Evolutionary conservation across 1,140 invertebrate genomes (phyloP), one percentile per base, ranked within the genome.

Genomic region (Bombus superbus): DNA sequence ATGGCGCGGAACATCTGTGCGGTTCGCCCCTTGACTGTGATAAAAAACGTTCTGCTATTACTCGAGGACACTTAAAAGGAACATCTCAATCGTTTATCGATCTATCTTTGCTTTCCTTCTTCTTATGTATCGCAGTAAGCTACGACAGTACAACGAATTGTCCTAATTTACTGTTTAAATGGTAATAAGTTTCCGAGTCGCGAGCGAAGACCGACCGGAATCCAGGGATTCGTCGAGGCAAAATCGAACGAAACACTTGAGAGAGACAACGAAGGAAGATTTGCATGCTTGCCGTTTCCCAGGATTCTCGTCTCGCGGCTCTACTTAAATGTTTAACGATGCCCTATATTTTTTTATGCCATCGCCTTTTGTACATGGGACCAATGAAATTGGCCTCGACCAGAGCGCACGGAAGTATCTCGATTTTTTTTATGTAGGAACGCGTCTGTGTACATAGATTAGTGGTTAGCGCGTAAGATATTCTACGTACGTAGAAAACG

Each of bases 11-110:
- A 69, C 59, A 86, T 93, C 89, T 44, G 81, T 91, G 89, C 88
- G 92, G 88, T 87, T 88, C 83, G 88, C 93, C 92, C 92, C 92
- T 91, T 94, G 89, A 94, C 94, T 95, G 94, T 95, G 94, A 95
- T 95, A 95, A 91, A 88, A 94, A 92, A 91, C 85, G 90, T 91
- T 91, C 84, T 91, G 81, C 86, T 93, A 88, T 81, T 79, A 80
- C 83, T 86, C 72, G 90, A 90, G 84, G 90, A 92, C 86, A 92
- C 84, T 93, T 91, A 40, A 77, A 59, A 13, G 40, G 91, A 88
- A 84, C 83, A 82, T 83, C 81, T 72, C 77, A 44, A 83, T 73
- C 69, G 57, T 83, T 76, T 66, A 82, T 89, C 66, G n/a, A 15
- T 62, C 47, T 66, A 35, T 73, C 53, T 38, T 11, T 83, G n/a